Percentiles rank a stretch among this genome's conserved stretches.
These are phyloP conservation scores for Philonicus albiceps DNA, from an alignment of 2,888 invertebrate species.

Conservation along the genomic window DNA sequence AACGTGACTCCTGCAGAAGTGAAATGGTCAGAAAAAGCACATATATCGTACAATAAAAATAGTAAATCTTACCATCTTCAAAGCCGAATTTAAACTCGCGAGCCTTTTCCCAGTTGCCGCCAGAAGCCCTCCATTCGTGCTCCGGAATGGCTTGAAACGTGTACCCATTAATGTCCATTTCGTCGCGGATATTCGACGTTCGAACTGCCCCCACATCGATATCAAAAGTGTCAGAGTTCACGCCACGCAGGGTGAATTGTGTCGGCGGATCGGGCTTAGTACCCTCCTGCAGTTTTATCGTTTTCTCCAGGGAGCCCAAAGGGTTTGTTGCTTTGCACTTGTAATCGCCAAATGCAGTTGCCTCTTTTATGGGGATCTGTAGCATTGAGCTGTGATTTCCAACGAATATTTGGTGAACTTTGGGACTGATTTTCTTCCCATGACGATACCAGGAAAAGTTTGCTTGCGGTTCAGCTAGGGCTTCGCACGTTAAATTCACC, in stretches of 20 bases:
- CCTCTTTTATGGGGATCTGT: conserved; percentile 56
- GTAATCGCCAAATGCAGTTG: conserved; percentile 65
- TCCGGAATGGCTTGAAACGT: conserved; percentile 61
- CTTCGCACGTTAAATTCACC: conserved; percentile 69
- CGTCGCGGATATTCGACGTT: conserved; percentile 54
- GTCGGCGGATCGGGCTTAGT: conserved; percentile 66
- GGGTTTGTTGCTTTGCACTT: conserved; percentile 66
- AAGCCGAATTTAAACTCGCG: conserved; percentile 59
- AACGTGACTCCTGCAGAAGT: conserved; percentile 63
- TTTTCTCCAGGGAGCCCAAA: conserved; percentile 65
- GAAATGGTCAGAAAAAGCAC: background rate
- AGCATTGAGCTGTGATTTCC: conserved; percentile 59
- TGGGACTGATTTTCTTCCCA: conserved; percentile 57
- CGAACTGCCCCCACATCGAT: conserved; percentile 60
- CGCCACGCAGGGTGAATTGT: conserved; percentile 59
- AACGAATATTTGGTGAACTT: conserved; percentile 56
- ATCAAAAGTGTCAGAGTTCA: conserved; percentile 62
- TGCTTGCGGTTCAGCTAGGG: conserved; percentile 67
- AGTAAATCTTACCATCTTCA: conserved; percentile 58
- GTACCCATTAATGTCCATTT: conserved; percentile 62
- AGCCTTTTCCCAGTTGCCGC: conserved; percentile 62
- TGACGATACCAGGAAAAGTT: conserved; percentile 65
- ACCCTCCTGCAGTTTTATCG: conserved; percentile 65
- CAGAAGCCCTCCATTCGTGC: conserved; percentile 58
- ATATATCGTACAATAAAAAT: background rate